Evolutionary conservation across 2,113 vertebrate genomes (phyloP).

Genomic region (Coptodon bakossiorum): DNA sequence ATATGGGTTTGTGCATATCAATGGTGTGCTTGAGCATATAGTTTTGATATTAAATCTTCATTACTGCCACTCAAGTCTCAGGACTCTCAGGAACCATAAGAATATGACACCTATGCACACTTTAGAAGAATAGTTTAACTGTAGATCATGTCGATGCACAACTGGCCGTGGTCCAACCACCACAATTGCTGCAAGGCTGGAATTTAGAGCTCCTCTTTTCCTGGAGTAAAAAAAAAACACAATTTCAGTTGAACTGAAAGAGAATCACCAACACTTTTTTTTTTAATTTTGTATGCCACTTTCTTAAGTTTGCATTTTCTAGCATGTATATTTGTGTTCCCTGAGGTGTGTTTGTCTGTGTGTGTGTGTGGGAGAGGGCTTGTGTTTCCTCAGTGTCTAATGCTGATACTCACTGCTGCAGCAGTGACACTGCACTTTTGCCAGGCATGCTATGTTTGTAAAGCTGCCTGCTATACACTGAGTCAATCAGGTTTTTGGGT

Average conservation of each 20-base stretch:
- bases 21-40: not conserved
- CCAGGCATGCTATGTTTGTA: slow-evolving; percentile 62
- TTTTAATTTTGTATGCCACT: not conserved
- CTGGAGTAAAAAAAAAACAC: not conserved
- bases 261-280: not conserved
- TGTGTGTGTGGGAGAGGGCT: not conserved
- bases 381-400: slow-evolving; percentile 24
- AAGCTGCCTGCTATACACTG: slow-evolving; percentile 64
- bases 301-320: not conserved
- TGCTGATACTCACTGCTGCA: slow-evolving; percentile 37
- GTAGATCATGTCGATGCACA: not conserved
- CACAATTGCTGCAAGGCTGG: not conserved
- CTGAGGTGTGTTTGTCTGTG: not conserved
- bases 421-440: slow-evolving; percentile 53
- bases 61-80: not conserved
- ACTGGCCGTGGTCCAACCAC: slow-evolving; percentile 4
- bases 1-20: not conserved
- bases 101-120: slow-evolving; percentile 4
- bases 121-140: not conserved
- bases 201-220: not conserved
- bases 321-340: not conserved
- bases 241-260: not conserved
- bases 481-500: not conserved
- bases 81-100: not conserved
- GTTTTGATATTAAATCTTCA: slow-evolving; percentile 27